phyloP scores from a whole-genome alignment of 2,797 vertebrate genomes.

The Myoxocephalus aenaeus region DNA sequence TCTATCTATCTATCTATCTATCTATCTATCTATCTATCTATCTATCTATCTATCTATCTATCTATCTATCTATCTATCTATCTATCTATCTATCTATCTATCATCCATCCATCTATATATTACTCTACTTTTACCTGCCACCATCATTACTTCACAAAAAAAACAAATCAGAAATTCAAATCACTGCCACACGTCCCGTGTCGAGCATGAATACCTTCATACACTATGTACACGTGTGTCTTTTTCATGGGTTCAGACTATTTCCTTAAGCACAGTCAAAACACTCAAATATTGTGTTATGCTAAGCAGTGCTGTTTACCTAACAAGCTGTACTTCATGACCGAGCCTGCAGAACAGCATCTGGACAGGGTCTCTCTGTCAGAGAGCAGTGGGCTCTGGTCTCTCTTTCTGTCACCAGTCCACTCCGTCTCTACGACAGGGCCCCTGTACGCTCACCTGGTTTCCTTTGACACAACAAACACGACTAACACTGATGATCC shows the following conservation, averaged over 20 bases:
- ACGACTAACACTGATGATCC: constrained; percentile 39
- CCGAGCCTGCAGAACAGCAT: constrained; percentile 71
- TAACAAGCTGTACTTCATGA: constrained; percentile 80
- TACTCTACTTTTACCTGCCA: neutral
- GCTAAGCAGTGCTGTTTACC: constrained; percentile 82
- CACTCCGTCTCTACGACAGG: constrained; percentile 42
- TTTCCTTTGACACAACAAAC: constrained; percentile 76
- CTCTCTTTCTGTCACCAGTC: constrained; percentile 71
- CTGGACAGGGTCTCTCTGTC: constrained; percentile 85
- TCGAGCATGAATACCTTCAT: constrained; percentile 73
- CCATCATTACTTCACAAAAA: neutral
- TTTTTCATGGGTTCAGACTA: constrained; percentile 78
- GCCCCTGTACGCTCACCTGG: constrained; percentile 72
- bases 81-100: too few species aligned
- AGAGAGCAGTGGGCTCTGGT: constrained; percentile 70
- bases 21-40: neutral
- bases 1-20: too few species aligned
- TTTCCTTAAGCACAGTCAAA: constrained; percentile 85
- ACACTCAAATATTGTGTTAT: constrained; percentile 84
- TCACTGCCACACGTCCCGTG: constrained; percentile 36
- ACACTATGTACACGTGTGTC: constrained; percentile 71
- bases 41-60: too few species aligned
- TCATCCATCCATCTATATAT: neutral
- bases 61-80: neutral
- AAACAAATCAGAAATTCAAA: constrained; percentile 35